Percentiles rank a stretch among this genome's conserved stretches.
These are phyloP conservation scores for Boulengerochromis microlepis DNA, from an alignment of 2,113 vertebrate genomes.

Conservation along the genomic window DNA sequence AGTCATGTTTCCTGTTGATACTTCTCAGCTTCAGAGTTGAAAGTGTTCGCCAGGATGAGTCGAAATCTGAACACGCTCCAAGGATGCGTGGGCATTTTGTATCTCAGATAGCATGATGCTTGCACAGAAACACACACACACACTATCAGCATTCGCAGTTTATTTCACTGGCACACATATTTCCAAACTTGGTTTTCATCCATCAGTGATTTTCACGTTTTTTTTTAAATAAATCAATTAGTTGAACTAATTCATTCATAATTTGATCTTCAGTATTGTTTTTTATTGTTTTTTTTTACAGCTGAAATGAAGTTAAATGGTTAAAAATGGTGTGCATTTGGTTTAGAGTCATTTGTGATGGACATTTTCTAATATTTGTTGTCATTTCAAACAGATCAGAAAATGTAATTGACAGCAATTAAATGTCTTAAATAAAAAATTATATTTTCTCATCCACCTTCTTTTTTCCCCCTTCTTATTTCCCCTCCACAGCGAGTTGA, in stretches of 20 bases:
- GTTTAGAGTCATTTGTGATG: not conserved
- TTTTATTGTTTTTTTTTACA: not conserved
- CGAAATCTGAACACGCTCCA: not conserved
- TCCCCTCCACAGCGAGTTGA: conserved; percentile 80
- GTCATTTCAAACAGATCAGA: not conserved
- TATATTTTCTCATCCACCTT: not conserved
- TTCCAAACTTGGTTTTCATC: not conserved
- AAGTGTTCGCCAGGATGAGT: not conserved
- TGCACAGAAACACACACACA: not conserved
- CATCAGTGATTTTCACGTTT: not conserved
- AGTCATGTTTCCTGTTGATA: not conserved
- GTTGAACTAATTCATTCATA: not conserved
- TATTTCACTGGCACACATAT: not conserved
- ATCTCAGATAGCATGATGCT: not conserved
- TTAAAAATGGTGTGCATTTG: not conserved
- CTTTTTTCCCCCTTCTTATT: not conserved
- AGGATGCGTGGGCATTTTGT: not conserved
- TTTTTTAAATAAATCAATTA: not conserved
- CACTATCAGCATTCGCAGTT: not conserved
- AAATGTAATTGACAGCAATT: not conserved
- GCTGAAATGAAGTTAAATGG: not conserved
- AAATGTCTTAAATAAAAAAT: not conserved
- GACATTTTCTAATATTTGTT: not conserved
- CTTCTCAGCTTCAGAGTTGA: not conserved
- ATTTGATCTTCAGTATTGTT: not conserved